Percentiles rank a stretch among this genome's conserved stretches.
Conservation (phyloP, 1,140 invertebrate species). For the Heliothis virescens region DNA sequence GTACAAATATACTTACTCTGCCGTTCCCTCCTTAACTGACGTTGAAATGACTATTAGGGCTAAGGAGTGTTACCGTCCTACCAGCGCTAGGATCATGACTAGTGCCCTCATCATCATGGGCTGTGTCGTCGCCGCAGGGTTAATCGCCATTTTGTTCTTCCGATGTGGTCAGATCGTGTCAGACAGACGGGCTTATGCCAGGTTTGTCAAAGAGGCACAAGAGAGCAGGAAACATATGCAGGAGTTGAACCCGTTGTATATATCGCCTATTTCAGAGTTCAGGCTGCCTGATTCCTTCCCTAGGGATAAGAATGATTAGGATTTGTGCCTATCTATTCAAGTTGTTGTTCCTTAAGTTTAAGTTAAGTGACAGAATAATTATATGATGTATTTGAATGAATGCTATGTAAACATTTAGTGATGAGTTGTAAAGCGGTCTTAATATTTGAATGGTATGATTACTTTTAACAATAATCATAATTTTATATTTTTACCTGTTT, state of each 20-base stretch:
- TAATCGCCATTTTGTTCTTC: slow-evolving; percentile 76
- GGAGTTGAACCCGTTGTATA: slow-evolving; percentile 86
- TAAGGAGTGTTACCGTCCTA: slow-evolving; percentile 75
- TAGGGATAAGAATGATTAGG: slow-evolving; percentile 75
- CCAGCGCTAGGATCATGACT: slow-evolving; percentile 72
- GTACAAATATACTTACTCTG: slow-evolving; percentile 83
- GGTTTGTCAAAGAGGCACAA: slow-evolving; percentile 80
- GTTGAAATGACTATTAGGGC: slow-evolving; percentile 79
- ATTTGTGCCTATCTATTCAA: background rate
- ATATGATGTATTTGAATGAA: no score
- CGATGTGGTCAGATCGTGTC: slow-evolving; percentile 80
- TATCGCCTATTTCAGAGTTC: slow-evolving; percentile 85
- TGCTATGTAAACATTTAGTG: no score
- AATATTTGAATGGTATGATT: no score
- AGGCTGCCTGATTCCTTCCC: slow-evolving; percentile 83
- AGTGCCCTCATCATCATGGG: slow-evolving; percentile 76
- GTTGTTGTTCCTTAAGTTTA: background rate
- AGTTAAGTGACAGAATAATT: background rate
- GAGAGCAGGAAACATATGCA: slow-evolving; percentile 71
- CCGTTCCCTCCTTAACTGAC: slow-evolving; percentile 56
- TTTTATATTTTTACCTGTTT: no score
- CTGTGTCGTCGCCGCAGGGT: slow-evolving; percentile 79
- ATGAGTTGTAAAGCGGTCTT: no score
- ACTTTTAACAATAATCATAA: no score
- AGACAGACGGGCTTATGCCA: slow-evolving; percentile 84